phyloP scores from a whole-genome alignment of 2,888 invertebrate species.

The Ephialtes manifestator region DNA sequence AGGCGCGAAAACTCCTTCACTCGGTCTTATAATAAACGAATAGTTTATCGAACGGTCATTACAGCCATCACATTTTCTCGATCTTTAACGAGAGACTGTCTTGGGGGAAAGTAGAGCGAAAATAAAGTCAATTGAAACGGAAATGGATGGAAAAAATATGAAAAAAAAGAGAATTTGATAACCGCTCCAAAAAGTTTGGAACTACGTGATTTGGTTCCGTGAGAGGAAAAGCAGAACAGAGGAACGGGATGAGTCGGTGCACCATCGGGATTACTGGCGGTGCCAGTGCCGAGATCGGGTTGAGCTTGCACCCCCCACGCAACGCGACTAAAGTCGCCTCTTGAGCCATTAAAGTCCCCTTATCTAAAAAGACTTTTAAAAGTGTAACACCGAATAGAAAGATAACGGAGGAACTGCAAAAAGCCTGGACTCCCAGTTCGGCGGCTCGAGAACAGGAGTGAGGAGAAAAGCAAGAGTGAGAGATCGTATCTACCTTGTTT shows the following conservation, averaged over 20 bases:
- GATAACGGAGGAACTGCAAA: conserved; percentile 69
- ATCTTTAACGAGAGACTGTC: neutral
- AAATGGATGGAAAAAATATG: conserved; percentile 38
- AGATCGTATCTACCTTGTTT: conserved; percentile 80
- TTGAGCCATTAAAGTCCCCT: conserved; percentile 79
- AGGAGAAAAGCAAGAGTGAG: conserved; percentile 51
- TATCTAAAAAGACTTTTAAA: conserved; percentile 82
- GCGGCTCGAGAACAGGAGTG: conserved; percentile 47
- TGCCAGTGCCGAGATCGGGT: conserved; percentile 21
- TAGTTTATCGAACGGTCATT: conserved; percentile 28
- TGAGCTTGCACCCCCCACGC: conserved; percentile 10
- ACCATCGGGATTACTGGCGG: conserved; percentile 51
- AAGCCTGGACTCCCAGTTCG: conserved; percentile 70
- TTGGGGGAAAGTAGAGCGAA: conserved; percentile 6
- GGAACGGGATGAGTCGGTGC: conserved; percentile 25
- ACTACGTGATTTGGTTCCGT: conserved; percentile 73
- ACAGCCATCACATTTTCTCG: conserved; percentile 16
- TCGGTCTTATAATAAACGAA: neutral
- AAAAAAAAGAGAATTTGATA: conserved; percentile 69
- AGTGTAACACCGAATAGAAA: conserved; percentile 78
- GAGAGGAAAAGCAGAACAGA: conserved; percentile 49
- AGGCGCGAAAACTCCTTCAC: conserved; percentile 11
- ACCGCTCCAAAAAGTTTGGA: conserved; percentile 71
- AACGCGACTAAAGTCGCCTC: conserved; percentile 73
- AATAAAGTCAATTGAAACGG: conserved; percentile 50